Percentiles rank a stretch among this genome's conserved stretches.
Evolutionary conservation across 35 echinoderm and acorn worm genomes (phyloP).

Genomic region (Chiridota heheva): DNA sequence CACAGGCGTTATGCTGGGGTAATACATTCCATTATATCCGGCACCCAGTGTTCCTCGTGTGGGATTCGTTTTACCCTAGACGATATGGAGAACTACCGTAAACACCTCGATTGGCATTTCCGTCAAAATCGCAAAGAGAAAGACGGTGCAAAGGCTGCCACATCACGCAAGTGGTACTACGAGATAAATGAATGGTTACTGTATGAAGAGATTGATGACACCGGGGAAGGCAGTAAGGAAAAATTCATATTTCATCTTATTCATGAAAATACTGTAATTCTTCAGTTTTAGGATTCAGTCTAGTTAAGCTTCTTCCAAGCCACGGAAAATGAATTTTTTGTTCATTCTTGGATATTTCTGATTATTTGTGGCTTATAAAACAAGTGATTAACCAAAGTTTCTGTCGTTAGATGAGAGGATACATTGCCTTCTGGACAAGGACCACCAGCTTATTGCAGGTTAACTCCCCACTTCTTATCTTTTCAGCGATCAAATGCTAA

Average conservation of each 20-base stretch:
- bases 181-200: slow-evolving; percentile 78
- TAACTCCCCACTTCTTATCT: too few relatives aligned
- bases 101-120: slow-evolving; percentile 99
- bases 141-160: slow-evolving; percentile 73
- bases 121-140: slow-evolving; percentile 79
- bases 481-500: too few relatives aligned
- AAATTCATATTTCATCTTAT: too few relatives aligned
- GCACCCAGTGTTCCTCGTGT: slow-evolving; percentile 88
- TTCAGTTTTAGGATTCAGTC: neutral
- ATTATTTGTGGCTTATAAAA: neutral
- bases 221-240: slow-evolving; percentile 66
- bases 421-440: too few relatives aligned
- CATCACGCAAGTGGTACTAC: slow-evolving; percentile 87
- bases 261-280: neutral
- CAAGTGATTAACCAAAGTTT: too few relatives aligned
- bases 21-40: slow-evolving; percentile 73
- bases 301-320: slow-evolving; percentile 8
- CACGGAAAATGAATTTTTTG: neutral
- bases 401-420: too few relatives aligned
- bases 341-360: neutral
- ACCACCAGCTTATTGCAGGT: too few relatives aligned
- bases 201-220: slow-evolving; percentile 86
- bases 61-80: slow-evolving; percentile 82
- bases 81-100: slow-evolving; percentile 87
- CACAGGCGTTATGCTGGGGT: slow-evolving; percentile 73